Base-by-base conservation (phyloP, 2,888 invertebrate genomes). In the Agrotis clavis region DNA sequence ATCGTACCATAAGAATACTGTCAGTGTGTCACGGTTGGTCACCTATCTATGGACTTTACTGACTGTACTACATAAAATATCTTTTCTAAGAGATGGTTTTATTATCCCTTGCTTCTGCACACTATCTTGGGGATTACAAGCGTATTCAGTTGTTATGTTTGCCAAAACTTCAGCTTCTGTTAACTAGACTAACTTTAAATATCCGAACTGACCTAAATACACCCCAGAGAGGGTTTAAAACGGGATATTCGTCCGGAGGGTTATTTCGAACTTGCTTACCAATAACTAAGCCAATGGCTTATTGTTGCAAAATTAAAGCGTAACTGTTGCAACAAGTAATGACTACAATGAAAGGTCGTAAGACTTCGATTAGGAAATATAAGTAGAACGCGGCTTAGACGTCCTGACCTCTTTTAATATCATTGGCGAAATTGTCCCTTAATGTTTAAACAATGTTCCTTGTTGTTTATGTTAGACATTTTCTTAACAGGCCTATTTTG, bases 181-280 rank as follows among this genome's bases (percentile, higher is more conserved):
- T 63, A 30, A 63, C 16, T 19, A 4, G 51, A 18, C 9, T 19
- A 14, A 41, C 5, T 59, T 41, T 25, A 25, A 45, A 7, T 19
- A 16, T 19, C 18, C 60, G n/a, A 35, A n/a, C 19, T 75, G 66
- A 59, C 67, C 75, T 25, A 57, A 53, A 67, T 65, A 13, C 59
- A 16, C 41, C 1, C 4, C 14, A 14, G 14, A 41, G 25, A 18
- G 25, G 54, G 54, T 25, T 54, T 54, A 25, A 53, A 70, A 25
- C 2, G 18, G n/a, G 57, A 7, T 11, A 45, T 21, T 45, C 19
- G n/a, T 30, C 65, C 30, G 35, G 16, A 51, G 21, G 30, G n/a
- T 48, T 14, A 47, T 74, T 73, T 47, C 0, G 9, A 47, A 51
- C 14, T 65, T 14, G 51, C 30, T 21, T 57, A 66, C 57, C 50